phyloP scores from a whole-genome alignment of 2,113 vertebrate genomes.

The Nycticebus coucang region DNA sequence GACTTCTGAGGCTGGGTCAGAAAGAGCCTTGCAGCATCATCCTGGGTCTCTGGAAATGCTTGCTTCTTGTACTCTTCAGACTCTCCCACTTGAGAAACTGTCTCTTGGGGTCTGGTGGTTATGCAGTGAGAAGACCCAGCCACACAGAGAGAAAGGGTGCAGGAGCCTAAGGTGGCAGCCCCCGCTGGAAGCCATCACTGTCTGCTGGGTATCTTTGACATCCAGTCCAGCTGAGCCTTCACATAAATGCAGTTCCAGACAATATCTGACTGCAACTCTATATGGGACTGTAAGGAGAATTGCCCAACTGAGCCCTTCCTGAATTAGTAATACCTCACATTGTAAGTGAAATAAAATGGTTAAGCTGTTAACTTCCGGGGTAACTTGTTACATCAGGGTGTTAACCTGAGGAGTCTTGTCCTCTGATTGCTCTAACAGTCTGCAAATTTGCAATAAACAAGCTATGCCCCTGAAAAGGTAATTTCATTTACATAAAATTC shows the following conservation, averaged over 20 bases:
- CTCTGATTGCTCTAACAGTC: not conserved
- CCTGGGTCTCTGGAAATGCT: not conserved
- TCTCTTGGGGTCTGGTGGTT: not conserved
- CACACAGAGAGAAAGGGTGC: too few species aligned
- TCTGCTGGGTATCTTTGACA: not conserved
- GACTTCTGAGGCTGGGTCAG: not conserved
- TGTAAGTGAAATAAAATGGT: not conserved
- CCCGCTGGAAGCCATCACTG: not conserved
- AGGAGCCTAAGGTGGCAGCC: not conserved
- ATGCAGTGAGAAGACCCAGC: not conserved
- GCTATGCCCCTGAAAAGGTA: not conserved
- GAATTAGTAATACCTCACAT: not conserved
- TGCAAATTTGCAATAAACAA: conserved; percentile 42
- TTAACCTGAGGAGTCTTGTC: not conserved
- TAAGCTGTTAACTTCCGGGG: not conserved
- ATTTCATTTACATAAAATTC: too few species aligned
- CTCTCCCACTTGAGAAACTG: not conserved
- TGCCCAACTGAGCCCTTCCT: not conserved
- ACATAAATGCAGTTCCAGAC: not conserved
- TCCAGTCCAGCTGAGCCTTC: not conserved
- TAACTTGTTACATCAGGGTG: not conserved
- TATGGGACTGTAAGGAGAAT: not conserved
- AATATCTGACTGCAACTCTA: not conserved
- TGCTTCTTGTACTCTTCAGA: not conserved
- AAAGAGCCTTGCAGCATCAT: not conserved